Percentiles rank a stretch among this genome's conserved stretches.
phyloP scores from a whole-genome alignment of 2,113 vertebrate genomes.

The Sylvietta virens region DNA sequence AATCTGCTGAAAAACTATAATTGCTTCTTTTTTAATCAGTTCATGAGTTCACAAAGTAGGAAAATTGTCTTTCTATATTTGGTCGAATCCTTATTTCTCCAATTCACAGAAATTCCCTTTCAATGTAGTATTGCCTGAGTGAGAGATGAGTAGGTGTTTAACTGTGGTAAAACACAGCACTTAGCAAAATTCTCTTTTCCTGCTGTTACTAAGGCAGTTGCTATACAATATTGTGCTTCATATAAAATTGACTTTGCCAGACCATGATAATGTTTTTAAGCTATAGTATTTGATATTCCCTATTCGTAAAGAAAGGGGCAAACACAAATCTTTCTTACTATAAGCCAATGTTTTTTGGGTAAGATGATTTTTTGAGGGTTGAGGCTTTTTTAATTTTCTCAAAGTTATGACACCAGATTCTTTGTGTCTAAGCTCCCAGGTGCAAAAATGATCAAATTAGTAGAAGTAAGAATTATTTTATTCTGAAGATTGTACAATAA shows the following conservation, averaged over 20 bases:
- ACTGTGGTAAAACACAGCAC: neutral
- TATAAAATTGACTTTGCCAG: neutral
- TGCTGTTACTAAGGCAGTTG: neutral
- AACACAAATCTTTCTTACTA: neutral
- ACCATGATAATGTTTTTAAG: neutral
- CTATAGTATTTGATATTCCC: neutral
- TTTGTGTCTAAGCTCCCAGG: neutral
- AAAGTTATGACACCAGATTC: neutral
- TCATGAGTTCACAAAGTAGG: neutral
- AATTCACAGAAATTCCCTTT: neutral
- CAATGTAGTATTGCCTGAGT: neutral
- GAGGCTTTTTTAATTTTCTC: neutral
- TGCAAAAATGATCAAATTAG: neutral
- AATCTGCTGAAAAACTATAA: neutral
- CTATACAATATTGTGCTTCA: neutral
- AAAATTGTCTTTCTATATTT: neutral
- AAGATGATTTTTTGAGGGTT: neutral
- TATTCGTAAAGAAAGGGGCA: neutral
- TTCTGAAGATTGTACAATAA: neutral
- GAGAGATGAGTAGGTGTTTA: neutral
- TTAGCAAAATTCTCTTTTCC: neutral
- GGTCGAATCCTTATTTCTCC: neutral
- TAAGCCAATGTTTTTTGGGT: neutral
- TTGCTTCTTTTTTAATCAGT: neutral
- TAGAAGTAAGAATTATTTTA: neutral